Conservation (phyloP, 1,140 invertebrate species). For the Caerostris darwini region DNA sequence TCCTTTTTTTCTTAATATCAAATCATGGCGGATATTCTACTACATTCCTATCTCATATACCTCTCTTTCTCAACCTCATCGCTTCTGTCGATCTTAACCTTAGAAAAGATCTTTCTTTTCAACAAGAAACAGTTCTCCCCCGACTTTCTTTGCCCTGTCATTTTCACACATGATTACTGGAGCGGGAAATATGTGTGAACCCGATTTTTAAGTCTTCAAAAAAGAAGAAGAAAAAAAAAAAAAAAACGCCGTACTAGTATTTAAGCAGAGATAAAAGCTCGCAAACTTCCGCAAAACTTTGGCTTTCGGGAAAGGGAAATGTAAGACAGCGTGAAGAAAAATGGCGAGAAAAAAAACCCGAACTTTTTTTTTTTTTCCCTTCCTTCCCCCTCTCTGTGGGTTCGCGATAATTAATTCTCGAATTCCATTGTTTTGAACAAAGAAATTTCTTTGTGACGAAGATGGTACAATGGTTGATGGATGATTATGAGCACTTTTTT, state of each 20-base stretch:
- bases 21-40: neutral
- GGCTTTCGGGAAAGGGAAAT: slow-evolving; percentile 2
- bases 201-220: slow-evolving; percentile 15
- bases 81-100: slow-evolving; percentile 27
- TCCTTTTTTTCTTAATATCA: neutral
- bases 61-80: neutral
- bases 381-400: neutral
- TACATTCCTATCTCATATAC: neutral
- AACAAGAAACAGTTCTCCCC: neutral
- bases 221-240: neutral
- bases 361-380: slow-evolving; percentile 9
- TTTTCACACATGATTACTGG: slow-evolving; percentile 60
- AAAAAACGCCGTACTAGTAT: neutral
- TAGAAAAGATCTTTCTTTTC: neutral
- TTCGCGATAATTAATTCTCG: slow-evolving; percentile 45
- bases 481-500: neutral
- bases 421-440: slow-evolving; percentile 23
- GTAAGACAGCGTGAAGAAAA: slow-evolving; percentile 36
- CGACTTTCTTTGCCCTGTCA: slow-evolving; percentile 45
- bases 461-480: neutral
- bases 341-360: neutral
- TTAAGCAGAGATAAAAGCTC: slow-evolving; percentile 36
- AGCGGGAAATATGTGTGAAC: slow-evolving; percentile 49
- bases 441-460: slow-evolving; percentile 5
- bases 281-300: slow-evolving; percentile 49